phyloP scores from a whole-genome alignment of 2,113 vertebrate genomes.

The Merops nubicus region DNA sequence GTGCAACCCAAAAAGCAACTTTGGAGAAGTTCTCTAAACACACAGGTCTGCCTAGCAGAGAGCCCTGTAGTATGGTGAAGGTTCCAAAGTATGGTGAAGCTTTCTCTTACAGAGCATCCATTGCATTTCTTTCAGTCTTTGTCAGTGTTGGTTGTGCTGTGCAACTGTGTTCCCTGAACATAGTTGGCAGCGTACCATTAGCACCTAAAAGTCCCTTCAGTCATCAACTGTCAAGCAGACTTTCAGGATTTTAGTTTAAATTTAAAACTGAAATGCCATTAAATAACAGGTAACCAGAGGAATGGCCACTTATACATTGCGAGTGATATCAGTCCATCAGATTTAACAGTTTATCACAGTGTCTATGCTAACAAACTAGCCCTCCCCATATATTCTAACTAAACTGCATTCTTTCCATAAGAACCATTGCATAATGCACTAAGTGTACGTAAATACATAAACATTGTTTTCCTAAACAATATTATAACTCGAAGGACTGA shows the following conservation, averaged over 20 bases:
- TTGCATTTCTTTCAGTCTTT: neutral
- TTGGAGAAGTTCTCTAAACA: neutral
- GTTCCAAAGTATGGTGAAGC: fast-evolving
- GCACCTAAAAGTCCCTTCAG: neutral
- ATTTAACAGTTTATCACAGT: neutral
- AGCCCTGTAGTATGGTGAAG: fast-evolving
- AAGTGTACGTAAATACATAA: neutral
- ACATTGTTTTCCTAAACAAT: neutral
- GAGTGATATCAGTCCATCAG: neutral
- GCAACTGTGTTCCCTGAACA: neutral
- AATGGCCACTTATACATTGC: fast-evolving
- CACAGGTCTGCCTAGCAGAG: neutral
- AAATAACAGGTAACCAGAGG: neutral
- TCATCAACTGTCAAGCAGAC: neutral
- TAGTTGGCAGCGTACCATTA: neutral
- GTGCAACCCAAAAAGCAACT: neutral
- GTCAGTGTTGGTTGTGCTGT: fast-evolving
- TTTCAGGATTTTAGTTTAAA: neutral
- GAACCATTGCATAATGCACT: fast-evolving
- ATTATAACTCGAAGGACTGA: neutral
- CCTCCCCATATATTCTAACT: neutral
- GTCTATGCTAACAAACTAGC: neutral
- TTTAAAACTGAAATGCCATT: neutral
- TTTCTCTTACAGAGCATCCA: neutral
- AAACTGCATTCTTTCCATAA: neutral